Evolutionary conservation across 2,888 invertebrate genomes (phyloP), one percentile per base, ranked within the genome.

Genomic region (Allophyes oxyacanthae): DNA sequence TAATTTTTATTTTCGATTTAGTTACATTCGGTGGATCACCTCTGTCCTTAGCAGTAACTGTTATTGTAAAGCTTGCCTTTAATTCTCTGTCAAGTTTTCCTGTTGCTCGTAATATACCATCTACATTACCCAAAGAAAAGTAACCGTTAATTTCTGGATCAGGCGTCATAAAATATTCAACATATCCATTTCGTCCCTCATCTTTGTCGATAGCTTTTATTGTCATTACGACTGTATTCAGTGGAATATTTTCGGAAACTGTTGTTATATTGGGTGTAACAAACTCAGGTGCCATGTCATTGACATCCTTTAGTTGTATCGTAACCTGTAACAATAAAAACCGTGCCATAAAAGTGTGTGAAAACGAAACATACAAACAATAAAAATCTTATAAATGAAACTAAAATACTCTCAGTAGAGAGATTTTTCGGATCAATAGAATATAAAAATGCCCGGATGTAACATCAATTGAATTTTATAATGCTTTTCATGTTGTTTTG

Each of bases 211-310:
- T 88, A 1, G 98, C 98, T 90, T 98, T 98, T 61, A 98, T 95
- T 8, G 97, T 97, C 96, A 98, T 97, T 25, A 98, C 96, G 36
- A 98, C 97, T 2, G 98, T 97, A 84, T 98, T 98, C 37, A 96
- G 87, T 9, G 98, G 96, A 61, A 97, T 96, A 88, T 98, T 98
- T 93, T 98, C 98, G 60, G 96, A 95, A 11, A 98, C 96, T 33
- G 96, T 92, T 30, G 98, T 97, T 81, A 96, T 95, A 82, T 97
- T 97, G 15, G 97, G 95, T 4, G 97, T 96, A 66, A 97, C 95
- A 89, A 99, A 98, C 82, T 96, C 96, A 4, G 99, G 99, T 33
- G 97, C 96, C 95, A 98, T 97, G 87, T 99, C 99, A 91, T 99
- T 99, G 64, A 98, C 97, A 89, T 99, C 99, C 84, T 97, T 96